Conservation (phyloP, 1,140 invertebrate species). For the Drosophila punjabiensis region DNA sequence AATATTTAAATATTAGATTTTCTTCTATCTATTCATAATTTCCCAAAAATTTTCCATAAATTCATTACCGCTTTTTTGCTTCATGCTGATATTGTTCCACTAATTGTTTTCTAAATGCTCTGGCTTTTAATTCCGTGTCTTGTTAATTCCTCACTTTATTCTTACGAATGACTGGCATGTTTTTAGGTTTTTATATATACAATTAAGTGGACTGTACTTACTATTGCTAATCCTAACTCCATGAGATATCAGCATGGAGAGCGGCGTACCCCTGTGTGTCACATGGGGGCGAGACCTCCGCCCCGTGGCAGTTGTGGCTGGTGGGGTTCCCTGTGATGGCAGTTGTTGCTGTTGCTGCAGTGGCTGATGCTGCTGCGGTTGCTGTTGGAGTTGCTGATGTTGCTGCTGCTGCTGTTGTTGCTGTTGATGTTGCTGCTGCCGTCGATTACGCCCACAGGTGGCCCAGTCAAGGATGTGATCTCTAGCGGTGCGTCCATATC, state of each 20-base stretch:
- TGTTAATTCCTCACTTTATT: constrained; percentile 4
- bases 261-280: constrained; percentile 87
- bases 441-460: constrained; percentile 69
- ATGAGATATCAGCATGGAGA: constrained; percentile 91
- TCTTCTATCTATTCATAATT: background rate
- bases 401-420: constrained; percentile 39
- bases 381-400: constrained; percentile 43
- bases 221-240: constrained; percentile 90
- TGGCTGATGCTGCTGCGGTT: constrained; percentile 49
- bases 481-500: constrained; percentile 89
- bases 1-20: background rate
- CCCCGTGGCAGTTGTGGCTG: constrained; percentile 45
- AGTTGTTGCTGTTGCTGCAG: constrained; percentile 35
- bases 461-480: constrained; percentile 89
- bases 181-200: constrained; percentile 6
- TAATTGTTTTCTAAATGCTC: constrained; percentile 25
- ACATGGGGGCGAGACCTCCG: constrained; percentile 70
- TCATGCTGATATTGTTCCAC: constrained; percentile 15
- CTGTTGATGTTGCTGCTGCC: constrained; percentile 56
- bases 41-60: constrained; percentile 9
- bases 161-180: constrained; percentile 36
- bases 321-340: constrained; percentile 39
- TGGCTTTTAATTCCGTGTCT: constrained; percentile 12
- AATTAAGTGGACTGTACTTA: constrained; percentile 86
- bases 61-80: background rate